Conservation (phyloP, 2,113 vertebrate species). For the Melozone crissalis region DNA sequence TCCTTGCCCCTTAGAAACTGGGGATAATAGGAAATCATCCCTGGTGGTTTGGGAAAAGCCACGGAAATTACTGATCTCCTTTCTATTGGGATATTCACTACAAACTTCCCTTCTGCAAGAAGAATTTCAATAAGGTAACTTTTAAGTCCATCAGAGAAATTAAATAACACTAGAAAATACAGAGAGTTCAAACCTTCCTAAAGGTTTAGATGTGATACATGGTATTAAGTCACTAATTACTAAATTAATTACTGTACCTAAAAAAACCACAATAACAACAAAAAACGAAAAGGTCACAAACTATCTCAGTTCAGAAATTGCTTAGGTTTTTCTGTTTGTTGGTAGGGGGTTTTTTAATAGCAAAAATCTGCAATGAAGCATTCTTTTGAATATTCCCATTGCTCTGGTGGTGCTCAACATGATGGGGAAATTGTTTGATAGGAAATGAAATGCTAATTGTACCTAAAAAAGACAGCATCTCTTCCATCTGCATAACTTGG, state of each 20-base stretch:
- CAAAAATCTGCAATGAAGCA: not conserved
- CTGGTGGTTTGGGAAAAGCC: not conserved
- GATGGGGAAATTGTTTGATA: slow-evolving; percentile 22
- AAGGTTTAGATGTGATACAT: not conserved
- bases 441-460: slow-evolving; percentile 57
- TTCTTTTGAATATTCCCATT: not conserved
- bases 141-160: not conserved
- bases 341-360: not conserved
- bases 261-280: too few relatives aligned
- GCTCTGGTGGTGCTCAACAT: not conserved
- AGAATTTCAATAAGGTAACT: not conserved
- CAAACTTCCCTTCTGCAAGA: not conserved
- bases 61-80: not conserved
- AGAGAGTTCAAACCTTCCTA: not conserved
- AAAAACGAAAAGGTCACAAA: not conserved
- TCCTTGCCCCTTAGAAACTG: not conserved
- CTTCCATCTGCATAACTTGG: slow-evolving; percentile 17
- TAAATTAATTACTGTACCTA: not conserved
- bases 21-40: rapidly evolving
- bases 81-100: not conserved
- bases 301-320: not conserved
- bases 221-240: not conserved
- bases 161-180: not conserved
- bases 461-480: slow-evolving; percentile 23
- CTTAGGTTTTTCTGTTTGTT: not conserved